These are phyloP conservation scores for Yoshiicerus persimilis DNA, from an alignment of 1,140 invertebrate genomes.

Conservation along the genomic window DNA sequence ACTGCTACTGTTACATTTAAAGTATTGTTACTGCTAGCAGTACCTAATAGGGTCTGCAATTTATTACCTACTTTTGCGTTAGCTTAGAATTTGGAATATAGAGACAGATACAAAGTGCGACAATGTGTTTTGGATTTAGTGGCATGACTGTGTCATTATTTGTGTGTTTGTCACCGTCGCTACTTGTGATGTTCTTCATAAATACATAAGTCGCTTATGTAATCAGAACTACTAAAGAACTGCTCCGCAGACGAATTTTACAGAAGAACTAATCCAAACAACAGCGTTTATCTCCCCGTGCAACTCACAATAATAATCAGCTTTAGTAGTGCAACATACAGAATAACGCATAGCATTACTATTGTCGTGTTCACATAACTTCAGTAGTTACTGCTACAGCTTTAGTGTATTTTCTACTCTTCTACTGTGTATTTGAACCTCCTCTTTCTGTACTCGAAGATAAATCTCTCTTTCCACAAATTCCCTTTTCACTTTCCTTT, in stretches of 20 bases:
- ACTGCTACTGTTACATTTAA: no score
- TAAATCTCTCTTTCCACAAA: not conserved
- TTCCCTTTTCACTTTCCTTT: conserved; percentile 16
- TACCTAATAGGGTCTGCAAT: not conserved
- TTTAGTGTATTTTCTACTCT: no score
- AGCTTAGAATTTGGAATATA: not conserved
- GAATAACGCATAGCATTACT: no score
- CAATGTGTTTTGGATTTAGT: not conserved
- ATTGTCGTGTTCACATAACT: not conserved
- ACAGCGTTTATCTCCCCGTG: not conserved
- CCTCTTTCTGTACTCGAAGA: not conserved
- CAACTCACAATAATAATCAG: not conserved
- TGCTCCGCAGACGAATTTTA: not conserved
- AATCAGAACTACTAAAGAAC: not conserved
- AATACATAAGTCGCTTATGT: not conserved
- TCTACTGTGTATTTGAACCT: not conserved
- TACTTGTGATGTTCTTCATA: not conserved
- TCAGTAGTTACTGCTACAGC: not conserved
- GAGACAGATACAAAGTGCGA: not conserved
- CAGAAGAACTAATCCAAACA: not conserved
- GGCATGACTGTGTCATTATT: not conserved
- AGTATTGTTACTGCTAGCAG: no score
- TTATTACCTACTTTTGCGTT: not conserved
- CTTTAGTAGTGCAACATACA: not conserved
- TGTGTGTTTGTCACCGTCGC: not conserved